Conservation (phyloP, 1,140 invertebrate genomes). For the Solenopsis invicta region DNA sequence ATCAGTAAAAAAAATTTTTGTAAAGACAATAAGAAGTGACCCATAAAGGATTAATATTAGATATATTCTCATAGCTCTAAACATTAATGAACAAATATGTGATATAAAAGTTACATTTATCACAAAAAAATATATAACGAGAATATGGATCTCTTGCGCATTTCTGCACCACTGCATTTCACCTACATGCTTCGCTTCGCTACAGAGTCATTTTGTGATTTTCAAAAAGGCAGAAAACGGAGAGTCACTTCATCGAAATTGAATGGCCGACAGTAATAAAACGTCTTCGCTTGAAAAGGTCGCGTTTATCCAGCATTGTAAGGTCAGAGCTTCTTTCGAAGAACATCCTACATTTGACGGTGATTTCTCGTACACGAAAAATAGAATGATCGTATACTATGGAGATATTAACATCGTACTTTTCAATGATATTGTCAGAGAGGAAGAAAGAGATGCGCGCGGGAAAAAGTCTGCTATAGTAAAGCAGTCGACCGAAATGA, state of each 20-base stretch:
- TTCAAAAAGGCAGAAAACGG: conserved; percentile 51
- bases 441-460: conserved; percentile 60
- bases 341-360: conserved; percentile 46
- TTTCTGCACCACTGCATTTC: conserved; percentile 38
- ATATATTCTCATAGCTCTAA: neutral
- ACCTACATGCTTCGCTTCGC: conserved; percentile 1
- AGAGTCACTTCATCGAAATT: conserved; percentile 55
- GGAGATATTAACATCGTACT: conserved; percentile 57
- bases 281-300: conserved; percentile 66
- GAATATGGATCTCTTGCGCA: neutral
- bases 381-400: conserved; percentile 51
- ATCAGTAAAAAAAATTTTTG: too few species aligned
- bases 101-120: conserved; percentile 12
- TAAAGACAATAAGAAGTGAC: too few species aligned
- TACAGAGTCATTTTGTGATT: conserved; percentile 42
- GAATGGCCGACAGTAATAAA: conserved; percentile 69
- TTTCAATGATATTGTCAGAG: conserved; percentile 45
- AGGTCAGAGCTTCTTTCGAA: conserved; percentile 23
- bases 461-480: conserved; percentile 61
- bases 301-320: conserved; percentile 60
- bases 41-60: too few species aligned
- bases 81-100: conserved; percentile 2
- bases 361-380: conserved; percentile 56
- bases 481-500: conserved; percentile 69
- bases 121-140: neutral